Evolutionary conservation across 1,140 invertebrate genomes (phyloP), one percentile per base, ranked within the genome.

Genomic region (Drosophila lini): DNA sequence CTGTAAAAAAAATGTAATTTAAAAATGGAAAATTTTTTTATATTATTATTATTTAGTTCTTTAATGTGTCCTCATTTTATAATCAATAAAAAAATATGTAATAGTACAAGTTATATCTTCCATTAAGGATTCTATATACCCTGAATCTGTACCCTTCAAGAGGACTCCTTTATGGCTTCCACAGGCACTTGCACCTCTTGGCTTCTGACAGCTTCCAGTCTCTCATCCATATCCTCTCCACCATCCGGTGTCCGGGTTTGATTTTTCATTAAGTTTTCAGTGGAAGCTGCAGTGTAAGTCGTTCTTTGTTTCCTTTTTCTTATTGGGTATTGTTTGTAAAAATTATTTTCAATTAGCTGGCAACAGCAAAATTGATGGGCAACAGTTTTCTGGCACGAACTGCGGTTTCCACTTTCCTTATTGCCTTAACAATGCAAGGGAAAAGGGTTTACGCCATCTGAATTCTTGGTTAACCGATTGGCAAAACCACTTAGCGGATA

Each of bases 331-430:
- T 55, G 80, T 83, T 83, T 58, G 77, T 52, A 42, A 60, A 80
- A 83, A 84, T 84, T 80, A 84, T 84, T 84, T 84, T 84, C 81
- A 84, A 84, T 84, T 84, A 84, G 81, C 81, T 60, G 68, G 31
- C 31, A 50, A 41, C 65, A 36, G 38, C 32, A 41, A 60, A 76
- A 77, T 68, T 59, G 42, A 71, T 71, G 65, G 52, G 22, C 42
- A 47, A 34, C 68, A 22, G 52, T 58, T 36, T 70, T 50, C 28
- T 40, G 44, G 40, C 31, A 57, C 11, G 19, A 41, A n/a, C 16
- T 11, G 19, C 6, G n/a, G 10, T 68, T 55, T 44, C 48, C 48
- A 57, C 19, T 57, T 36, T 47, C 28, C 67, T 69, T 70, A 44
- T 45, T 69, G 25, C 15, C 32, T 32, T 25, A 22, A 47, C 5